phyloP scores from a whole-genome alignment of 2,797 vertebrate species.

The Cryptoblepharus egeriae region DNA sequence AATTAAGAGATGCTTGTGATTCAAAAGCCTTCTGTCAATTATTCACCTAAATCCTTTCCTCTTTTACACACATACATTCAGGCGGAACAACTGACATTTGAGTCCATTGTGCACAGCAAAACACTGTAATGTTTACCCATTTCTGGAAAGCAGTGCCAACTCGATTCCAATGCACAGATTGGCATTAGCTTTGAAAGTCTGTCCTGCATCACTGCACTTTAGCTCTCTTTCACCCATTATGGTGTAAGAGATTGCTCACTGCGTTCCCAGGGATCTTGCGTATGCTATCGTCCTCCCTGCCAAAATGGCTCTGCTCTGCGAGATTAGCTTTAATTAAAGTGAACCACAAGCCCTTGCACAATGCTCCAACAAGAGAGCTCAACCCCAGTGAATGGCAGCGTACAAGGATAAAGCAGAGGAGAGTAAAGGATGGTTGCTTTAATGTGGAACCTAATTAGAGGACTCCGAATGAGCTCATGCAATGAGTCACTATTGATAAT shows the following conservation, averaged over 20 bases:
- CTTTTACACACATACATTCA: slow-evolving; percentile 19
- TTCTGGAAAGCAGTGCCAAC: slow-evolving; percentile 18
- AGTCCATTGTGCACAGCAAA: slow-evolving; percentile 47
- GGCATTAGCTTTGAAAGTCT: slow-evolving; percentile 56
- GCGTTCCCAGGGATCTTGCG: slow-evolving; percentile 65
- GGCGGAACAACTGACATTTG: slow-evolving; percentile 48
- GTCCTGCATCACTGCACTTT: slow-evolving; percentile 65
- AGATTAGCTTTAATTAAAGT: slow-evolving; percentile 70
- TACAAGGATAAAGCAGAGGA: slow-evolving; percentile 55
- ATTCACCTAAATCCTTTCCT: slow-evolving; percentile 31
- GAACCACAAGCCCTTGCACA: slow-evolving; percentile 56
- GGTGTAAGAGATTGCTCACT: slow-evolving; percentile 53
- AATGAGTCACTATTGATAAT: slow-evolving; percentile 51
- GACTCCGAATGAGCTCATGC: slow-evolving; percentile 30
- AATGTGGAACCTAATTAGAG: slow-evolving; percentile 52
- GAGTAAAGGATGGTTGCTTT: slow-evolving; percentile 56
- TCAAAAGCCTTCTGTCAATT: slow-evolving; percentile 10
- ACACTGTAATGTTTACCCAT: slow-evolving; percentile 23
- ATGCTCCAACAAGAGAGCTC: slow-evolving; percentile 26
- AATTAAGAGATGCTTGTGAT: slow-evolving; percentile 11
- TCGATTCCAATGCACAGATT: slow-evolving; percentile 48
- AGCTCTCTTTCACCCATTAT: slow-evolving; percentile 63
- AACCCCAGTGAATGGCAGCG: slow-evolving; percentile 45
- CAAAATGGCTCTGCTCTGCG: slow-evolving; percentile 60
- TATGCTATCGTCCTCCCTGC: slow-evolving; percentile 56